A percentile compares a stretch with the other conserved stretches of the same genome.
These are phyloP conservation scores for Emberiza fucata DNA, from an alignment of 2,113 vertebrate species.

Conservation along the genomic window DNA sequence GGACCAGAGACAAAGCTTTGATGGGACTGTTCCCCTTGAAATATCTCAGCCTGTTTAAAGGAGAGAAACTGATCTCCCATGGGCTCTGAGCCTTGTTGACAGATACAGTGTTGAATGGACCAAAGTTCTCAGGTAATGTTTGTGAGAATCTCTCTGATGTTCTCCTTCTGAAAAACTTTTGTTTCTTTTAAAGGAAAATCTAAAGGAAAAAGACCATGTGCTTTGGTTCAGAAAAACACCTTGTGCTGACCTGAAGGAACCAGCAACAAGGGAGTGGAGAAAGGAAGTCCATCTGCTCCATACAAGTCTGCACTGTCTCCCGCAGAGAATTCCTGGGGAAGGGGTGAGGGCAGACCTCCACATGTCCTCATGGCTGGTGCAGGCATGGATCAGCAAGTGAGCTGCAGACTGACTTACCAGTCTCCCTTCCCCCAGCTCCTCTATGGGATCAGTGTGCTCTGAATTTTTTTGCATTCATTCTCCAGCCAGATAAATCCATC, in stretches of 20 bases:
- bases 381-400: fast-evolving
- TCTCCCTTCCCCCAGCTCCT: background rate
- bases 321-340: background rate
- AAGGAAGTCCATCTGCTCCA: background rate
- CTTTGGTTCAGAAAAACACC: background rate
- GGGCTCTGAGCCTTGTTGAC: background rate
- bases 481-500: conserved; percentile 44
- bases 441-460: background rate
- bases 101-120: background rate
- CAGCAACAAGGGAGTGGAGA: background rate
- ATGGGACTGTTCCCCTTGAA: background rate
- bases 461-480: background rate
- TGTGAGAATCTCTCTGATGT: background rate
- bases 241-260: background rate
- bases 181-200: background rate
- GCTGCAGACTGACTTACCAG: background rate
- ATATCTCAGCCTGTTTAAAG: background rate
- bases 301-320: background rate
- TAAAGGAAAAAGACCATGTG: background rate
- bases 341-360: background rate
- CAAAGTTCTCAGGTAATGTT: background rate
- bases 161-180: background rate
- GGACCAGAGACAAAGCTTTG: background rate
- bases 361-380: background rate
- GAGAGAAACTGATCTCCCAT: background rate